Evolutionary conservation across 1,140 invertebrate species (phyloP).

Genomic region (Solenopsis invicta): DNA sequence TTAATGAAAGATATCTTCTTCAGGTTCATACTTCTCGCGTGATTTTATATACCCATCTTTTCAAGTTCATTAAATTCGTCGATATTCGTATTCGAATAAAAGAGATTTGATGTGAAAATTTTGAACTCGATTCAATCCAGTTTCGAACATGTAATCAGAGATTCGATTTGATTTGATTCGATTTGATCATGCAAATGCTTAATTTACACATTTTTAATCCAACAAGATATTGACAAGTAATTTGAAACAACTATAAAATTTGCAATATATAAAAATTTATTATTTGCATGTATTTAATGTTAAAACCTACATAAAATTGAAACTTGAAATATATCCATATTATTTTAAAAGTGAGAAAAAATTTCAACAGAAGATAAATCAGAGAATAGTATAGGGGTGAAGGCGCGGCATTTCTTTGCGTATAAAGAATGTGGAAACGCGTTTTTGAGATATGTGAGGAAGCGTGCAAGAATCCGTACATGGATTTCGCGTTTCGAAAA

Average conservation of each 20-base stretch:
- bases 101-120: too few relatives aligned
- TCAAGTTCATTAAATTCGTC: too few relatives aligned
- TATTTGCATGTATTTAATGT: background rate
- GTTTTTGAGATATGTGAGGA: constrained; percentile 52
- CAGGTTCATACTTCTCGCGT: too few relatives aligned
- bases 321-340: background rate
- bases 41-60: too few relatives aligned
- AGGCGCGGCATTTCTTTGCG: background rate
- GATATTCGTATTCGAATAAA: too few relatives aligned
- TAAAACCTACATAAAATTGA: background rate
- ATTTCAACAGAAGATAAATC: constrained; percentile 50
- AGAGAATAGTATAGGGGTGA: constrained; percentile 1
- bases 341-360: background rate
- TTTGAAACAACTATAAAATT: background rate
- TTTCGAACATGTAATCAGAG: too few relatives aligned
- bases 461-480: constrained; percentile 36
- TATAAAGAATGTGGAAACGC: constrained; percentile 42
- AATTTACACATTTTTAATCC: too few relatives aligned
- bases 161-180: too few relatives aligned
- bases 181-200: too few relatives aligned
- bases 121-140: too few relatives aligned
- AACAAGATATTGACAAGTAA: background rate
- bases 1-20: too few relatives aligned
- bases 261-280: constrained; percentile 7
- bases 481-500: constrained; percentile 70